These are phyloP conservation scores for Cylloceria caligata DNA, from an alignment of 2,888 invertebrate species.

Conservation along the genomic window DNA sequence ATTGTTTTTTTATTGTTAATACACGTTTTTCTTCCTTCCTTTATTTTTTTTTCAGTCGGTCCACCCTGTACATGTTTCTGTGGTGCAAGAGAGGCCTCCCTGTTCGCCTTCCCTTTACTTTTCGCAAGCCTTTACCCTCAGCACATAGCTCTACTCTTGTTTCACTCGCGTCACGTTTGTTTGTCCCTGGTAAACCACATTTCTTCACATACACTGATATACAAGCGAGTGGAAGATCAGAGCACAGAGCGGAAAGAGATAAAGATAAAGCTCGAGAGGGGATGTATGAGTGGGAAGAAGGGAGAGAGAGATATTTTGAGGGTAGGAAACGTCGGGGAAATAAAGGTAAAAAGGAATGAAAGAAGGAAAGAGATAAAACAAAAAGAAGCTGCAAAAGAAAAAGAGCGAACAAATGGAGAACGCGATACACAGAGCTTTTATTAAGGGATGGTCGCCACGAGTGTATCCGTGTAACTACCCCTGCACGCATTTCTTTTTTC, in stretches of 20 bases:
- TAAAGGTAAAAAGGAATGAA: conserved; percentile 28
- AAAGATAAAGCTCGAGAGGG: conserved; percentile 17
- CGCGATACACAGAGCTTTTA: conserved; percentile 57
- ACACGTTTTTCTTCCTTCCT: not conserved
- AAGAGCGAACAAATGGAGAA: conserved; percentile 43
- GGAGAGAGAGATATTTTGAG: conserved; percentile 14
- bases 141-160: conserved; percentile 30
- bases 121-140: conserved; percentile 32
- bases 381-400: conserved; percentile 15
- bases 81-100: not conserved
- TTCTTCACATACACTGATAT: conserved; percentile 44
- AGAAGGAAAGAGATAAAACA: not conserved
- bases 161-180: conserved; percentile 45
- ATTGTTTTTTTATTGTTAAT: not conserved
- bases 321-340: conserved; percentile 26
- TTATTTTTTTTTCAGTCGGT: no score
- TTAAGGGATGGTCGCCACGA: conserved; percentile 52
- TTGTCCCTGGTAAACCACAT: conserved; percentile 48
- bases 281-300: not conserved
- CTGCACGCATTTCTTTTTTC: conserved; percentile 41
- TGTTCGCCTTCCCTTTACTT: conserved; percentile 20
- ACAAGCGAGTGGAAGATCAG: conserved; percentile 40
- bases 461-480: conserved; percentile 53
- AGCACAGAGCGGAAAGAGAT: conserved; percentile 23
- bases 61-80: not conserved